Base-by-base conservation (phyloP, 2,797 vertebrate species). In the Paratrypauchen microcephalus region DNA sequence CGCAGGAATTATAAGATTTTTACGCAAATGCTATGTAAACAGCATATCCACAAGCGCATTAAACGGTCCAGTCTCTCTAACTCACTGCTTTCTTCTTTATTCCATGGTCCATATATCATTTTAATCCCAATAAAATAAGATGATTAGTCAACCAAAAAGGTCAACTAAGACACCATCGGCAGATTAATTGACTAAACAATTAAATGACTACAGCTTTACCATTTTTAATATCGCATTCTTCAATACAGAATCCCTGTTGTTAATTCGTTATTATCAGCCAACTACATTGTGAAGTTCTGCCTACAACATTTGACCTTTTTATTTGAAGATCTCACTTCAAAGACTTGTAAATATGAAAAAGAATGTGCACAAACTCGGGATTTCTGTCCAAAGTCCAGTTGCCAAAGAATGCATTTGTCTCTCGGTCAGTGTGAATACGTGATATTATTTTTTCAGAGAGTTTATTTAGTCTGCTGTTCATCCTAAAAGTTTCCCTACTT, bases 381-480 rank as follows among this genome's bases (percentile, higher is more conserved):
- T 72, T 77, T 74, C 45, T 13, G 64, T 71, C 41, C 6, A 48
- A 18, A 21, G 15, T 4, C 24, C 19, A 36, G 19, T 64, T 70
- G 73, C 55, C 45, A 65, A 52, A 71, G 65, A 65, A 66, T 72
- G 61, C 52, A 62, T 69, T 63, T 48, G 68, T 74, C 56, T 82
- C 65, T 76, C 57, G 77, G 64, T 26, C 72, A 67, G 66, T 73
- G 69, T 48, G 75, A 77, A 60, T 66, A 68, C 79, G 69, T 77
- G 64, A 79, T 71, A 66, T 76, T 76, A 61, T 76, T 84, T 74
- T 70, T 86, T 76, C 67, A 79, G 18, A 54, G 45, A 71, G 84
- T 86, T 88, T 89, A 88, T 89, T 88, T 88, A 76, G 73, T 83
- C 74, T 89, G 82, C 77, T 82, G 74, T 79, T 88, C 80, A 85